phyloP scores from a whole-genome alignment of 2,113 vertebrate genomes.

The Trinectes maculatus region DNA sequence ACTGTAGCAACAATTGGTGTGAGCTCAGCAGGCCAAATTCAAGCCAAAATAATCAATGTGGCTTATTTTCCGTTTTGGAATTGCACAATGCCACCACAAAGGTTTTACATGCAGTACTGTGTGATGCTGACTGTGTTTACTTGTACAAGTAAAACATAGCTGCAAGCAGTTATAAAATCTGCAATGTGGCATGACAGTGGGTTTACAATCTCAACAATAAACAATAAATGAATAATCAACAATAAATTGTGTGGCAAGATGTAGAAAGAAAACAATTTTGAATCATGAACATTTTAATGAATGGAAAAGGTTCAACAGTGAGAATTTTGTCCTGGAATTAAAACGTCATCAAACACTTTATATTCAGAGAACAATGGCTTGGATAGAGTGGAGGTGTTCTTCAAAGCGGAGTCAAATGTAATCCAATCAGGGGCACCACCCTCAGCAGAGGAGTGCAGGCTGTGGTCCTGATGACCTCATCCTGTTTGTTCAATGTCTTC shows the following conservation, averaged over 20 bases:
- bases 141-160: background rate
- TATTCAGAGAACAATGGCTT: constrained; percentile 10
- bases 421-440: constrained; percentile 77
- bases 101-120: background rate
- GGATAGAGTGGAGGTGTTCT: constrained; percentile 28
- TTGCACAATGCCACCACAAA: background rate
- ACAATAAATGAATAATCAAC: too few relatives aligned
- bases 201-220: background rate
- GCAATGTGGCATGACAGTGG: background rate
- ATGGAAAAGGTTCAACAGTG: background rate
- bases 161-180: background rate
- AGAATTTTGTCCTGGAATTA: background rate
- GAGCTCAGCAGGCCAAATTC: constrained; percentile 9
- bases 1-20: constrained; percentile 29
- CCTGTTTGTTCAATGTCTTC: constrained; percentile 77
- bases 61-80: background rate
- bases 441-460: constrained; percentile 61
- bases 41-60: background rate
- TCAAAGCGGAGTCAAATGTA: constrained; percentile 64
- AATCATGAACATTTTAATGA: background rate
- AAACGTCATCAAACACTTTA: background rate
- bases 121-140: background rate
- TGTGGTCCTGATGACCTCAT: constrained; percentile 77
- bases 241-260: constrained; percentile 1
- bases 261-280: background rate